Base-by-base conservation (phyloP, 2,113 vertebrate species). In the Protomyctophum bolini region DNA sequence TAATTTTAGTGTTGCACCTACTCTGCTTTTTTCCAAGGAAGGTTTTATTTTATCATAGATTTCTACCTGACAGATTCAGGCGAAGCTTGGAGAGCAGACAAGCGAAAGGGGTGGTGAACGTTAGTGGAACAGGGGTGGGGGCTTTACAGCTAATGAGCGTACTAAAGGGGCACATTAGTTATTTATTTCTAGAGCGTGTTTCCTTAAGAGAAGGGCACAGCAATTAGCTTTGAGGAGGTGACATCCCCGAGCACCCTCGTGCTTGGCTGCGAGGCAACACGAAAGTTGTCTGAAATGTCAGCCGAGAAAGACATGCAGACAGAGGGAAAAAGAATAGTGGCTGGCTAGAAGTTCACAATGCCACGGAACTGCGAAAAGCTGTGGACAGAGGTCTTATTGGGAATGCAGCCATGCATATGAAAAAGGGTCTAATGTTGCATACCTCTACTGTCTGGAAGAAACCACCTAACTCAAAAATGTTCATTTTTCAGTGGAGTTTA, bases 151-250 rank as follows among this genome's bases (percentile, higher is more conserved):
- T 90, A 92, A 92, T 89, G 89, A 92, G 89, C 68, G 21, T 81
- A 88, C 89, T 87, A 82, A 41, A 87, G 88, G 83, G 85, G 77
- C 86, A 83, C 82, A 87, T 92, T 85, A 88, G 86, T 88, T 90
- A 87, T 91, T 88, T 89, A 90, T 91, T 88, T 91, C 83, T 81
- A 79, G 78, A 21, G 75, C 85, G 88, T 86, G 85, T 91, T 91
- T 87, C 77, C 77, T 90, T 88, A 87, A 85, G 88, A 86, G 89
- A 91, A 91, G 90, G 89, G 89, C 87, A 91, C 72, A 76, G 86
- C 87, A 92, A 92, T 91, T 91, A 92, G 87, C 89, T 87, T 72
- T 79, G 85, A 88, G 89, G 76, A 87, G 87, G 78, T 84, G 87
- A 87, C 86, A 85, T 87, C 89, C 81, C 81, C 58, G 68, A 85